Conservation (phyloP, 2,888 invertebrate species). For the Eucera pruinosa region DNA sequence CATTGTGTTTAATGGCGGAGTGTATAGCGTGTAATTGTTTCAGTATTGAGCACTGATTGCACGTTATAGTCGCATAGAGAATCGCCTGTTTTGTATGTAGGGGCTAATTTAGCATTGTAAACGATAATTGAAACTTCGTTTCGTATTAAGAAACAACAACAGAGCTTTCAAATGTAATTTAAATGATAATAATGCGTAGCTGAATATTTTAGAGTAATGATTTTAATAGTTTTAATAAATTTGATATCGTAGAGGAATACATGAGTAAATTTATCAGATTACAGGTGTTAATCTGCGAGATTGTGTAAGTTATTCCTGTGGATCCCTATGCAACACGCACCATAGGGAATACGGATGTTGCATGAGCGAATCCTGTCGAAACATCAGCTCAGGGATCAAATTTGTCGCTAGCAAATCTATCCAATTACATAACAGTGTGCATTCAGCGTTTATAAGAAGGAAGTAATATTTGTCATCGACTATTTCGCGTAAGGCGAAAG, state of each 20-base stretch:
- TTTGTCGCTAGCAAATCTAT: constrained; percentile 7
- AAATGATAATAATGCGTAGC: too few relatives aligned
- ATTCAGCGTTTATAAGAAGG: too few relatives aligned
- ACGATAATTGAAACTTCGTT: too few relatives aligned
- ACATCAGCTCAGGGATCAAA: constrained; percentile 24
- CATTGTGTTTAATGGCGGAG: constrained; percentile 5
- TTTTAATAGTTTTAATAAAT: not conserved
- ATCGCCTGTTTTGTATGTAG: not conserved
- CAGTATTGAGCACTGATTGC: not conserved
- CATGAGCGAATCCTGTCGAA: constrained; percentile 11
- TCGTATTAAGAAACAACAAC: not conserved
- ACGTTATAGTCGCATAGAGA: not conserved
- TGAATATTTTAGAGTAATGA: too few relatives aligned
- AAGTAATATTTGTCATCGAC: not conserved
- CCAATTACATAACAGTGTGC: not conserved
- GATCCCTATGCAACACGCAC: constrained; percentile 5
- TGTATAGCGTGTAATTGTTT: not conserved
- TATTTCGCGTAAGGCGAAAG: not conserved
- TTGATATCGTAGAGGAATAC: not conserved
- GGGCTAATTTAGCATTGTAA: not conserved
- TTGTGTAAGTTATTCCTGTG: constrained; percentile 15
- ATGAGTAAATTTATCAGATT: constrained; percentile 4
- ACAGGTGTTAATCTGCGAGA: constrained; percentile 20
- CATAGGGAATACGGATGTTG: constrained; percentile 26
- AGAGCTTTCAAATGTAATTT: not conserved